Base-by-base conservation (phyloP, 2,888 invertebrate genomes). In the Agrypnus murinus region DNA sequence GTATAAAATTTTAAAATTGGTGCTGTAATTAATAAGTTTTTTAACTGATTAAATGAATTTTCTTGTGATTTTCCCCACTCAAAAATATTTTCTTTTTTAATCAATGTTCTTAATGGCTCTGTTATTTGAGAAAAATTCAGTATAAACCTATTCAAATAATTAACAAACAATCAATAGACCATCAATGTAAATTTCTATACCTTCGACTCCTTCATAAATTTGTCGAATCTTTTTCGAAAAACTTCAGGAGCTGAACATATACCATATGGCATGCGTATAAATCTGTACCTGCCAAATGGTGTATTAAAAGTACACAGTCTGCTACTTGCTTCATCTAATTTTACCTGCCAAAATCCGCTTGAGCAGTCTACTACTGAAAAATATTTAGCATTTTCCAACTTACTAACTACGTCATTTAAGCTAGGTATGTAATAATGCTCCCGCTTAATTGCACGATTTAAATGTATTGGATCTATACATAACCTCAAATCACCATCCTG, bases 201-300 rank as follows among this genome's bases (percentile, higher is more conserved):
- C 36, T 6, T 73, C 62, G 32, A 76, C 58, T 53, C 73, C 68
- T 34, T 74, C 75, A 74, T 77, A 76, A 43, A 77, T 70, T 73
- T 76, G 71, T 38, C 55, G 68, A 40, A 65, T 71, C 46, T 64
- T 73, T 59, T 55, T 57, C 72, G 72, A 57, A 76, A 75, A 36
- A 72, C 66, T 59, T 77, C 74, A 38, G 70, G 45, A 19, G 66
- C 53, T 14, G 60, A 66, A 45, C 12, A 64, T 8, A 75, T 38
- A 17, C 75, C 74, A 73, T 62, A 74, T 9, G 75, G 71, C 14
- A 74, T 31, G 31, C 74, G 59, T 7, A 36, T 15, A 62, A 74
- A 72, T 38, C 48, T 57, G 17, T 70, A 76, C 31, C 74, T 46
- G 0, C 74, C 71, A 71, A 69, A 75, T 2, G 74, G 74, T 12